Base-by-base conservation (phyloP, 2,113 vertebrate species). In the Calyptommatus sinebrachiatus region DNA sequence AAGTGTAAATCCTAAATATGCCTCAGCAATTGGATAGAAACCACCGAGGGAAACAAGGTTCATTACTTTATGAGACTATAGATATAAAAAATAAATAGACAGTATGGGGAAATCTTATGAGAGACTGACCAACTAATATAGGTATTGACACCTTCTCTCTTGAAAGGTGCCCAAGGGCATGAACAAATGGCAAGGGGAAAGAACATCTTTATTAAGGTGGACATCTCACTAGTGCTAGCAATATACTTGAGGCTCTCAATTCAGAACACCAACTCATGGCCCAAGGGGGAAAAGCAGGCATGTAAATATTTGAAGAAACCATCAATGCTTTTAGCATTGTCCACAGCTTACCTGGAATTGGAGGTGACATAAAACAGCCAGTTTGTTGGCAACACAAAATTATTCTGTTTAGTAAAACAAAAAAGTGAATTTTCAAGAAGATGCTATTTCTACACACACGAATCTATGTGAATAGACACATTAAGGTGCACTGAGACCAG, bases 1-100 rank as follows among this genome's bases (percentile, higher is more conserved):
- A 79, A 73, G 28, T 50, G 61, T 73, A 80, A 80, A 66, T 80
- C 73, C 45, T 53, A 65, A 72, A 73, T 73, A 66, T 80, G 50
- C 66, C 70, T 65, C 21, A 31, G 21, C 60, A 65, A 48, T 63
- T 72, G 60, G 31, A 28, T 48, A 48, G n/a, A 71, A 79, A 65
- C n/a, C 48, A 63, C 50, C 29, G n/a, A 28, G 60, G 45, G 12
- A 31, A 65, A 48, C 46, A 73, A 80, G 28, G 28, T 62, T 22
- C 18, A 80, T 66, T 73, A 50, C 45, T 73, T 73, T 53, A 73
- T 53, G 45, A 46, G 46, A 50, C 65, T 79, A 72, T 63, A 65
- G 24, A 72, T 79, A 72, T 62, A 65, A 46, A 78, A 78, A 61
- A 63, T 66, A 65, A 73, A 63, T 8, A 66, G 63, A 62, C 77